Evolutionary conservation across 2,113 vertebrate genomes (phyloP).

Genomic region (Sphaerodactylus townsendi): DNA sequence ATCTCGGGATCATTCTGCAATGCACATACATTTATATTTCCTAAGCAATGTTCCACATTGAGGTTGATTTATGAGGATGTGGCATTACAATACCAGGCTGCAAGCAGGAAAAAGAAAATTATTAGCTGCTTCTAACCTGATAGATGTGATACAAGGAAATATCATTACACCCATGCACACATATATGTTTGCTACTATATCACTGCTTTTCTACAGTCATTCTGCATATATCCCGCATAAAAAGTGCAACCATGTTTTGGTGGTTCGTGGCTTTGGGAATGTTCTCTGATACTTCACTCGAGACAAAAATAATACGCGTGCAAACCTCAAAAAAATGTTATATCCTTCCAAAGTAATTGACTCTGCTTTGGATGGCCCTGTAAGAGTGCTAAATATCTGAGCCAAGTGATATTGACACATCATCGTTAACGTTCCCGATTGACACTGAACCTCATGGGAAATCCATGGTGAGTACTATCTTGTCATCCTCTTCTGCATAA

Average conservation of each 20-base stretch:
- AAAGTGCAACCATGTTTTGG: neutral
- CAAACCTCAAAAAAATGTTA: no score
- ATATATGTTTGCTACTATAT: slow-evolving; percentile 62
- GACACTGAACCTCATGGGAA: no score
- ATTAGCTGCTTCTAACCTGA: slow-evolving; percentile 77
- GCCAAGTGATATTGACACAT: no score
- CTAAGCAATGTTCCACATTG: slow-evolving; percentile 73
- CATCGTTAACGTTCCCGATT: no score
- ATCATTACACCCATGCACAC: slow-evolving; percentile 63
- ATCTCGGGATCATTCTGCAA: slow-evolving; percentile 77
- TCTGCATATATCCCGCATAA: slow-evolving; percentile 22
- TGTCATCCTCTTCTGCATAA: neutral
- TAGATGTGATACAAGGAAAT: slow-evolving; percentile 72
- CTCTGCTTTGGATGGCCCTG: no score
- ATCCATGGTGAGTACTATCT: neutral
- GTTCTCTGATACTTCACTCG: neutral
- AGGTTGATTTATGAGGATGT: slow-evolving; percentile 76
- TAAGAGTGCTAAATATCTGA: no score
- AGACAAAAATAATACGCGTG: no score
- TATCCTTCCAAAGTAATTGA: no score
- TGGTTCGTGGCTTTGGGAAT: neutral
- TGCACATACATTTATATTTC: slow-evolving; percentile 79
- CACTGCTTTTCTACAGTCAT: slow-evolving; percentile 20
- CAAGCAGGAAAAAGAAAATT: slow-evolving; percentile 77
- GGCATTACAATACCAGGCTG: slow-evolving; percentile 72